These are phyloP conservation scores for Nephrotoma guestfalica DNA, from an alignment of 2,888 invertebrate genomes.

Conservation along the genomic window DNA sequence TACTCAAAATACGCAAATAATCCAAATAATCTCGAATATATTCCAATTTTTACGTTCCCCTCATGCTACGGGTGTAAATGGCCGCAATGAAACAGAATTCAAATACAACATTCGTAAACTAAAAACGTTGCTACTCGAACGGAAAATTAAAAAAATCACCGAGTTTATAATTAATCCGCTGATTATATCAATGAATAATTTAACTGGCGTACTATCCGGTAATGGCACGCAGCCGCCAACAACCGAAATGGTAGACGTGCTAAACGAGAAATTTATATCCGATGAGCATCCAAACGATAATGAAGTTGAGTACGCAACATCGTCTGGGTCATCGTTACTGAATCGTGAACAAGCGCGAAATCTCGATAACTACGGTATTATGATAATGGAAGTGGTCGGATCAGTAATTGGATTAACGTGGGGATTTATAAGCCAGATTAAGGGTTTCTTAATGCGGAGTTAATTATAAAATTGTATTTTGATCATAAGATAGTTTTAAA, in stretches of 20 bases:
- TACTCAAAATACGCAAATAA: neutral
- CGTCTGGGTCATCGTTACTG: neutral
- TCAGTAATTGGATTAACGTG: slow-evolving; percentile 14
- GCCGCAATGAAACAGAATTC: neutral
- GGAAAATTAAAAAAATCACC: neutral
- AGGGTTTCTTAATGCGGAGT: neutral
- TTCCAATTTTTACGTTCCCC: neutral
- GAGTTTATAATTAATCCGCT: neutral
- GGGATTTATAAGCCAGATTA: slow-evolving; percentile 13
- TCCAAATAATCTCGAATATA: neutral
- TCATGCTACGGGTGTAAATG: neutral
- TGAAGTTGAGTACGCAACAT: neutral
- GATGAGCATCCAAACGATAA: neutral
- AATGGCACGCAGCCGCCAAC: neutral
- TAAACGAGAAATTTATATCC: neutral
- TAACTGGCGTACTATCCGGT: neutral
- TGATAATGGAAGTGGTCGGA: slow-evolving; percentile 16
- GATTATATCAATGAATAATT: neutral
- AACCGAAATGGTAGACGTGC: neutral
- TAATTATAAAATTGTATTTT: neutral
- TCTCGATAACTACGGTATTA: slow-evolving; percentile 11
- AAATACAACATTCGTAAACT: neutral
- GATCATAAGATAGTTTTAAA: too few species aligned
- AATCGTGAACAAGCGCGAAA: neutral
- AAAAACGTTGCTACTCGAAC: neutral